Percentiles rank a stretch among this genome's conserved stretches.
phyloP scores from a whole-genome alignment of 2,797 vertebrate genomes.

The Ibycter americanus region DNA sequence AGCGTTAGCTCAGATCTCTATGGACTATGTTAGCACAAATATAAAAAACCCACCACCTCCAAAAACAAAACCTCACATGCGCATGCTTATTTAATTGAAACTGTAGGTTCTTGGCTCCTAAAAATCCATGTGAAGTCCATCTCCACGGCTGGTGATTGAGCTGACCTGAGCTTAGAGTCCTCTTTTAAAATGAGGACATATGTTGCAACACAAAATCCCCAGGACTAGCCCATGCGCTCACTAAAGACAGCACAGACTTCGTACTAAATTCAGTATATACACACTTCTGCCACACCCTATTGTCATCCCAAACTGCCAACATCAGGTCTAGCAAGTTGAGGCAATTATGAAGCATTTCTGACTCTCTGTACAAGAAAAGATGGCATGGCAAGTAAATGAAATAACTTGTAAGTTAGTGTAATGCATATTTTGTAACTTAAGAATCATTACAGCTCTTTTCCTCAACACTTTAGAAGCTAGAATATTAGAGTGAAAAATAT shows the following conservation, averaged over 20 bases:
- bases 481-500: background rate
- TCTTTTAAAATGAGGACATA: background rate
- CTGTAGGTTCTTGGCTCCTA: background rate
- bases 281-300: background rate
- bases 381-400: background rate
- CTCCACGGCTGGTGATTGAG: background rate
- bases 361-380: background rate
- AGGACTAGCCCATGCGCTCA: background rate
- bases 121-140: background rate
- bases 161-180: background rate
- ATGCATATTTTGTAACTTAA: background rate
- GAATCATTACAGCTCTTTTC: background rate
- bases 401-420: background rate
- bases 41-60: accelerated
- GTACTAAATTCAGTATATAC: background rate
- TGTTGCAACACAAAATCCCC: background rate
- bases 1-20: background rate
- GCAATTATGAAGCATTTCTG: background rate
- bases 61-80: background rate
- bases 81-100: background rate
- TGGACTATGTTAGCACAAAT: background rate
- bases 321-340: background rate
- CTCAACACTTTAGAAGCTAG: background rate
- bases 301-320: background rate
- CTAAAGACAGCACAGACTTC: background rate